Base-by-base conservation (phyloP, 2,888 invertebrate species). In the Stramonita haemastoma region DNA sequence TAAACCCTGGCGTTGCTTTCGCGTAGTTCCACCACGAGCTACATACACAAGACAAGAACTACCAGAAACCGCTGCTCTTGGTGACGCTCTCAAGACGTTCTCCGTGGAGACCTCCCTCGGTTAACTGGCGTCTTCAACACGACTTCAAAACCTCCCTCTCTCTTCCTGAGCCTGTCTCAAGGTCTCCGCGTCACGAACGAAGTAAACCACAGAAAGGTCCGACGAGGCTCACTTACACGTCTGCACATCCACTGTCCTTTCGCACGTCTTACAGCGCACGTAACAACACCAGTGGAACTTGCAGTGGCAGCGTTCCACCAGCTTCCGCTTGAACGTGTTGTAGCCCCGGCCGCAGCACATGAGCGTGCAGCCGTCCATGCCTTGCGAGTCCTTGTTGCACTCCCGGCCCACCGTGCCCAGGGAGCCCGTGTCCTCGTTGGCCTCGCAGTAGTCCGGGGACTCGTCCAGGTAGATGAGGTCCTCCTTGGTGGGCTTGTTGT, bases 241-340 rank as follows among this genome's bases (percentile, higher is more conserved):
- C 95, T 98, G 97, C 88, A 97, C 97, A 95, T 98, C 98, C 91
- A 97, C 97, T 86, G 95, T 94, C 97, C 97, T 97, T 94, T 97
- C 97, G 96, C 99, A 99, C 89, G 97, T 98, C 96, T 98, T 98
- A 96, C 99, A 99, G 95, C 98, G 97, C 91, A 99, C 99, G 95
- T 97, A 97, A 96, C 99, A 99, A 97, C 99, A 99, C 99, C 99
- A 99, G 96, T 98, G 98, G 96, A 99, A 99, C 96, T 98, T 98
- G 97, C 99, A 99, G 95, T 98, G 97, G 96, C 99, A 99, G 92
- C 98, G 97, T 95, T 98, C 98, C 92, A 97, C 97, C 89, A 97
- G 96, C 88, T 94, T 95, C 90, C 97, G 97, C 95, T 98, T 98
- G 95, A 97, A 97, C 34, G 98, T 98, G 96, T 98, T 98, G 97